Evolutionary conservation across 2,113 vertebrate genomes (phyloP), one percentile per base, ranked within the genome.

Genomic region (Hyperopisus bebe): DNA sequence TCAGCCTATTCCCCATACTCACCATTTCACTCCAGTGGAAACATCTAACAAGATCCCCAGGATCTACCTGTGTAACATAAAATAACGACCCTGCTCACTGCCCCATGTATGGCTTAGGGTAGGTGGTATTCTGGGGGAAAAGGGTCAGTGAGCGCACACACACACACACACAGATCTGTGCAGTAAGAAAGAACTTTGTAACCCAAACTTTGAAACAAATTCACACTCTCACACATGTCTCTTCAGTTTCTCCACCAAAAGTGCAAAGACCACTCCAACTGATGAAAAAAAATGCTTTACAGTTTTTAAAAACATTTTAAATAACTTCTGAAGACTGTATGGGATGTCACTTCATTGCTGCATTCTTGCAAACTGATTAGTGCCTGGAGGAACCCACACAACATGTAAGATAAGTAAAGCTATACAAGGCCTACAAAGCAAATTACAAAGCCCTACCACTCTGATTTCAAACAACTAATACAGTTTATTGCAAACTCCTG

Each of bases 21-120:
- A 21, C 51, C 15, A 47, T 17, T 35, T 66, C 48, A 58, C 82
- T 89, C 77, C 24, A 82, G 39, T 58, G 31, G 82, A 50, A 85
- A 47, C 89, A 46, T 89, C 89, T 85, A 89, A 85, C 80, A 89
- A 89, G 80, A 89, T 66, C 80, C 80, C 24, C 89, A 89, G 50
- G 51, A 89, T 66, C 51, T 44, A 88, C 35, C 35, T 31, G 39
- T 13, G 39, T 39, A 35, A 35, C 87, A n/a, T 42, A 58, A 88
- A 88, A 47, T 51, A 70, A 1, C n/a, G 46, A 84, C 82, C 39
- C 48, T 87, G 85, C 85, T 19, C 48, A 53, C 85, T 39, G 85
- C 50, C 85, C 50, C n/a, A 27, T n/a, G 44, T 48, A 46, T n/a
- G 83, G 24, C 24, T 86, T 86, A 27, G 83, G 83, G 24, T 48